Evolutionary conservation across 2,888 invertebrate species (phyloP), one percentile per base, ranked within the genome.

Genomic region (Smittia sp.): DNA sequence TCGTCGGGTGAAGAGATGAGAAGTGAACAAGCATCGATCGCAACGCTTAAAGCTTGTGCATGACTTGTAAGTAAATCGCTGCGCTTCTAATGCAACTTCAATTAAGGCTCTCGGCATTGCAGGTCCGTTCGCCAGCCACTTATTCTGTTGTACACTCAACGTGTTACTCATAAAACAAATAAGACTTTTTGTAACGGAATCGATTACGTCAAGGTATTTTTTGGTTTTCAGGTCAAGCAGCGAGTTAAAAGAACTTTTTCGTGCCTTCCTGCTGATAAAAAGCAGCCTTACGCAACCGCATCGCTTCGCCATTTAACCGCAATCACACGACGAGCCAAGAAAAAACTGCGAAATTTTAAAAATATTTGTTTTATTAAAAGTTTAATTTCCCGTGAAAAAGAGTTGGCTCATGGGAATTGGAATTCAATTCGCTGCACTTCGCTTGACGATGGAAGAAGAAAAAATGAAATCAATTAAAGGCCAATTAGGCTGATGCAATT

Each of bases 381-480:
- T 67, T 67, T 69, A 25, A n/a, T 25, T 69, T 69, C 69, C 69
- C 69, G 52, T 69, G 69, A 7, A 69, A 69, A 67, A 27, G 13
- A 65, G 1, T 67, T 7, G 18, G 20, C 41, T 69, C 69, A 69
- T 69, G 69, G 54, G 69, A 69, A 69, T 54, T 69, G 32, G 39
- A 39, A 69, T 54, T 69, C 52, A 67, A 67, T 39, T 24, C 24
- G 22, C 22, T 67, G 41, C 58, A 58, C 2, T 20, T 58, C n/a
- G 58, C 58, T 58, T 22, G 9, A 58, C 13, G 22, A 22, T 13
- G 11, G n/a, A 58, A 58, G 18, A 58, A 58, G 46, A 46, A 46
- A 11, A 46, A 46, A 3, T 46, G 13, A 66, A 22, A 25, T 68
- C 24, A 68, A 68, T 68, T 68, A 68, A 68, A 68, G 46, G 52